A percentile compares a stretch with the other conserved stretches of the same genome.
phyloP scores from a whole-genome alignment of 64 coral and sea anemone genomes.

The Pachyseris speciosa region DNA sequence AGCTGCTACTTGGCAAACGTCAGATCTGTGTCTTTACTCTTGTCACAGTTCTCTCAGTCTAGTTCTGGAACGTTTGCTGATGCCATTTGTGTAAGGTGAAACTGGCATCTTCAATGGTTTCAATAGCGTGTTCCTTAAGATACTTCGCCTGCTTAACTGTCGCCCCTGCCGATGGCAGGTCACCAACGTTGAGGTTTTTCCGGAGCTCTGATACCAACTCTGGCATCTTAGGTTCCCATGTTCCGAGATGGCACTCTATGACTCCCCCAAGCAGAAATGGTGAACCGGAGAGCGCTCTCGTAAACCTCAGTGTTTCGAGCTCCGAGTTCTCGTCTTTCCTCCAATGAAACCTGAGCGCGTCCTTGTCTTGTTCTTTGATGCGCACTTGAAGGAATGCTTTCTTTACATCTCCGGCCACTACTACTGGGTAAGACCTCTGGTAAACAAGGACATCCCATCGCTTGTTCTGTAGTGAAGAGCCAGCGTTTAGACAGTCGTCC shows the following conservation, averaged over 20 bases:
- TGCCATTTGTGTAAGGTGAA: slow-evolving; percentile 44
- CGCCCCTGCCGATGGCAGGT: background rate
- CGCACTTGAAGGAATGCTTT: slow-evolving; percentile 14
- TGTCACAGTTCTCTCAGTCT: background rate
- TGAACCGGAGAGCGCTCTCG: background rate
- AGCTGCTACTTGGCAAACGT: slow-evolving; percentile 52
- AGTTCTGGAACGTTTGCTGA: background rate
- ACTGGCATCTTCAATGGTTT: background rate
- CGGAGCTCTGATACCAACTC: background rate
- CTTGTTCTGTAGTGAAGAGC: background rate
- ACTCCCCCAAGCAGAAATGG: background rate
- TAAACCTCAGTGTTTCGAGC: background rate
- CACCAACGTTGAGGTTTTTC: background rate
- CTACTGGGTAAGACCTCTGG: background rate
- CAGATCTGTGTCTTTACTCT: background rate
- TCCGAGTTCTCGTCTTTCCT: background rate
- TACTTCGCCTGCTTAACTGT: background rate
- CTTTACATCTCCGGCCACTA: slow-evolving; percentile 1
- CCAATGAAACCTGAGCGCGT: slow-evolving; percentile 33
- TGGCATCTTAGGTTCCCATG: background rate
- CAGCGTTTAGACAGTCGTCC: background rate
- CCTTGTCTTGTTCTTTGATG: no score
- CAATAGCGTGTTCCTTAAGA: background rate
- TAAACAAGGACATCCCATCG: background rate
- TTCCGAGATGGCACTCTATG: background rate